Evolutionary conservation across 2,797 vertebrate species (phyloP), one percentile per base, ranked within the genome.

Genomic region (Limosa lapponica): DNA sequence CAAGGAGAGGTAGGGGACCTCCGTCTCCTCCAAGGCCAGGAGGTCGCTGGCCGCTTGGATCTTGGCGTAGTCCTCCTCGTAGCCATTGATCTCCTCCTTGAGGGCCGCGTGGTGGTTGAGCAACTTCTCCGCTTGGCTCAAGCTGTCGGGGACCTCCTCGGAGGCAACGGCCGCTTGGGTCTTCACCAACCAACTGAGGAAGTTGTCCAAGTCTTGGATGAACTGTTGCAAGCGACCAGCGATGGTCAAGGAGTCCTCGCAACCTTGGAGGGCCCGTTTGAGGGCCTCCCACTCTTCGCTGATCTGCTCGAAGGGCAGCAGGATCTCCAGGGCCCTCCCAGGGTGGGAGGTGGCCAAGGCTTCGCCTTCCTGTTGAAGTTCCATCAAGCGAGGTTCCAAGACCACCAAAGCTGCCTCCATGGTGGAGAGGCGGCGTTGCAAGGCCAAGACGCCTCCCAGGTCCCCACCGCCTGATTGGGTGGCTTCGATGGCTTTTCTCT

Each of bases 181-280:
- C 90, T 99, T 99, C 87, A 99, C 99, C 95, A 99, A 81, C 99
- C 99, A 99, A 3, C 98, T 98, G 71, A 99, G 96, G 95, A 99
- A 99, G 10, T 98, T 98, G 91, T 99, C 99, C 95, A 99, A 84
- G 79, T 99, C 99, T 85, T 99, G 98, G 81, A 98, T 99, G 97
- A 99, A 99, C 95, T 98, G 98, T 89, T 99, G 99, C 25, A 99
- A 97, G 4, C 99, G 95, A 8, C 98, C 98, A 0, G 99, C 99
- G 8, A 99, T 93, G 1, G 98, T 98, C 93, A 99, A 89, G 0
- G 99, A 99, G 95, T 99, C 99, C 69, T 99, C 99, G 3, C 99
- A 99, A 6, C 99, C 99, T 62, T 98, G 99, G 5, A 99, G 95
- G 0, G 98, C 98, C 25, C 96, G 57, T 27, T 99, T 99, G 39